phyloP scores from a whole-genome alignment of 2,797 vertebrate genomes.

The Amniataba percoides region DNA sequence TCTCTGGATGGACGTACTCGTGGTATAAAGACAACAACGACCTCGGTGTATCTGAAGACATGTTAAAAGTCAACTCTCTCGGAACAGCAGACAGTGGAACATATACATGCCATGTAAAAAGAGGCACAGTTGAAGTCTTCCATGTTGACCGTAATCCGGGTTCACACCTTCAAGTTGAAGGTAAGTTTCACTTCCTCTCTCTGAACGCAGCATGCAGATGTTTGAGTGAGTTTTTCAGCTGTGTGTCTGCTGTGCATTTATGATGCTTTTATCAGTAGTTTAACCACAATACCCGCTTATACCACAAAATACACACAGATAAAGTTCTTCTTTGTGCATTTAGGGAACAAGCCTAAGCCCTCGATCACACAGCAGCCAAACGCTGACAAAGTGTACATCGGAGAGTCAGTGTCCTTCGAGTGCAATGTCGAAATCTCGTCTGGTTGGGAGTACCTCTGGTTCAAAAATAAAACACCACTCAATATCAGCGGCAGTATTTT shows the following conservation, averaged over 20 bases:
- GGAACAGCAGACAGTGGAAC: accelerated
- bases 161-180: not conserved
- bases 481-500: accelerated
- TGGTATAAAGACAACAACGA: not conserved
- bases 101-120: conserved; percentile 45
- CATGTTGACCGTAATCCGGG: accelerated
- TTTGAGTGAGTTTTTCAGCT: not conserved
- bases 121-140: conserved; percentile 11
- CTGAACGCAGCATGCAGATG: not conserved
- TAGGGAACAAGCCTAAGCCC: conserved; percentile 47
- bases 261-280: conserved; percentile 44
- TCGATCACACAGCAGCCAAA: conserved; percentile 37
- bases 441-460: conserved; percentile 65
- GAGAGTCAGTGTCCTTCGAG: conserved; percentile 49
- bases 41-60: accelerated
- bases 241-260: not conserved
- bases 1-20: conserved; percentile 59
- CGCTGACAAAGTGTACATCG: conserved; percentile 40
- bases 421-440: conserved; percentile 32
- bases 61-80: not conserved
- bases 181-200: conserved; percentile 28
- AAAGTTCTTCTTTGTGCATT: not conserved
- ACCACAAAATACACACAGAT: not conserved
- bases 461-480: conserved; percentile 3
- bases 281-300: not conserved